Evolutionary conservation across 2,888 invertebrate genomes (phyloP).

Genomic region (Acronicta aceris): DNA sequence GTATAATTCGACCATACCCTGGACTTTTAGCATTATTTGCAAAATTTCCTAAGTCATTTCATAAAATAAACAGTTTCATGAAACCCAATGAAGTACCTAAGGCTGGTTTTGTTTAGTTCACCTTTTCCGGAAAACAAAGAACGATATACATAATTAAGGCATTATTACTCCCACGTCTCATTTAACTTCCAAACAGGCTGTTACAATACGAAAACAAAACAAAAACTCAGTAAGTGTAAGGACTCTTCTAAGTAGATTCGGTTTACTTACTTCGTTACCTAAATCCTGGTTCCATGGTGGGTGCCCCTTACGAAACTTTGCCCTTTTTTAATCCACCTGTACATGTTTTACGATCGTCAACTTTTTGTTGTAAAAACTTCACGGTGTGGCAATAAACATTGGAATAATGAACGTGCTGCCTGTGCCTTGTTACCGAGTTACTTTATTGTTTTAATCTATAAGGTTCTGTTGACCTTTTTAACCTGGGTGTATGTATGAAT

Average conservation of each 20-base stretch:
- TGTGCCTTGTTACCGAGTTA: conserved; percentile 66
- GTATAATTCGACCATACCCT: too few species aligned
- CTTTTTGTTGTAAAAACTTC: conserved; percentile 83
- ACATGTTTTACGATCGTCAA: conserved; percentile 84
- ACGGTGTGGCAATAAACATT: conserved; percentile 69
- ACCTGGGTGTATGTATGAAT: conserved; percentile 33
- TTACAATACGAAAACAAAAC: conserved; percentile 58
- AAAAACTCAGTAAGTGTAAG: conserved; percentile 55
- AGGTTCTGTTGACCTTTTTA: conserved; percentile 62
- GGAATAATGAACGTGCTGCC: conserved; percentile 61
- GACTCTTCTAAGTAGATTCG: conserved; percentile 51
- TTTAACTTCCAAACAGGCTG: conserved; percentile 51
- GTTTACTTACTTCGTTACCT: conserved; percentile 55
- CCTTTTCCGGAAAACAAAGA: conserved; percentile 5
- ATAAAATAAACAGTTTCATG: too few species aligned
- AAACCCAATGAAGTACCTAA: too few species aligned
- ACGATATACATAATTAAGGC: conserved; percentile 40
- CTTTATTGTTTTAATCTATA: conserved; percentile 78
- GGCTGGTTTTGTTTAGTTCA: too few species aligned
- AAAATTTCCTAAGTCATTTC: too few species aligned
- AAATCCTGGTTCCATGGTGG: conserved; percentile 54
- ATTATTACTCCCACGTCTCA: conserved; percentile 42
- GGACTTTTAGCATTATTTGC: too few species aligned
- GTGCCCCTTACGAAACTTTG: conserved; percentile 60
- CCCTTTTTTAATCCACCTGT: conserved; percentile 83